Conservation (phyloP, 2,797 vertebrate species). For the Capromys pilorides region DNA sequence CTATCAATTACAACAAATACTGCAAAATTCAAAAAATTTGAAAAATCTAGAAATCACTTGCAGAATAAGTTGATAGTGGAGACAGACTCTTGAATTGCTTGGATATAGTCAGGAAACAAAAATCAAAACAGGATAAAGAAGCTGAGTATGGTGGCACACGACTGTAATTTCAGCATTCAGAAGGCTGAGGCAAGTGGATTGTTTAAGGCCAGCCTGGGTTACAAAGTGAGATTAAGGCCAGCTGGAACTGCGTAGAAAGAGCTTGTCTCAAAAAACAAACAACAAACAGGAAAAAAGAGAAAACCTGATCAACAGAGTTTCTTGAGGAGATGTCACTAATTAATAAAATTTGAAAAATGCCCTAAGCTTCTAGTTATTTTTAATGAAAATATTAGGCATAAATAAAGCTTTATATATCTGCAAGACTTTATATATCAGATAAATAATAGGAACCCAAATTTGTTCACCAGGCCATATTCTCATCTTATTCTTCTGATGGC, state of each 20-base stretch:
- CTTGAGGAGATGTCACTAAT: conserved; percentile 65
- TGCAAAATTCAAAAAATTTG: not conserved
- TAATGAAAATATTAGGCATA: conserved; percentile 64
- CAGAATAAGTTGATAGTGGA: conserved; percentile 26
- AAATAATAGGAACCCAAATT: conserved; percentile 64
- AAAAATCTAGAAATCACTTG: conserved; percentile 46
- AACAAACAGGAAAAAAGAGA: conserved; percentile 49
- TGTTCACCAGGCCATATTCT: conserved; percentile 24
- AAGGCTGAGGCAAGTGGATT: too few relatives aligned
- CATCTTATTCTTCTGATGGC: not conserved
- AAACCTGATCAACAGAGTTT: not conserved
- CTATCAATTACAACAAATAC: too few relatives aligned
- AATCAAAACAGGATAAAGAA: not conserved
- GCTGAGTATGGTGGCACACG: too few relatives aligned
- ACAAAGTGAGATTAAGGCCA: not conserved
- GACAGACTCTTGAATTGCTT: conserved; percentile 15
- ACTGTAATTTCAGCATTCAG: too few relatives aligned
- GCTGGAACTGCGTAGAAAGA: not conserved
- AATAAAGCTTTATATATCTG: conserved; percentile 54
- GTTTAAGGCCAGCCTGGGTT: not conserved
- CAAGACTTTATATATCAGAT: conserved; percentile 51
- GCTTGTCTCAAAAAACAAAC: not conserved
- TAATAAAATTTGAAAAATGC: conserved; percentile 59
- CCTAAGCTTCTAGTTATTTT: conserved; percentile 39
- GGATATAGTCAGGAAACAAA: conserved; percentile 64